Base-by-base conservation (phyloP, 2,888 invertebrate genomes). In the Anoncus sp. region DNA sequence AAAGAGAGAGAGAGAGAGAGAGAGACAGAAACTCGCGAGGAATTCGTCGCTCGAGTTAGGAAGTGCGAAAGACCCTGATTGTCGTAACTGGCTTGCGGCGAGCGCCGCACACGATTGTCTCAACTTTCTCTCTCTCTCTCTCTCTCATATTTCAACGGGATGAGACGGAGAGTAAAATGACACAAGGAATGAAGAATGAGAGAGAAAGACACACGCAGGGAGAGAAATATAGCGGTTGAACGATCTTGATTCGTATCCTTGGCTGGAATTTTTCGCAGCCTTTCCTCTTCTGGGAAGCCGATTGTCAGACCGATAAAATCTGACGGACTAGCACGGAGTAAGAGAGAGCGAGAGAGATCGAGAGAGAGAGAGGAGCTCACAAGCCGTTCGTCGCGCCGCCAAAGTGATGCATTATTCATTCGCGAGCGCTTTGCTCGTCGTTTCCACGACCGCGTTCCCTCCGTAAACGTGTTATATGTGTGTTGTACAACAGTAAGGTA, bases 241-340 rank as follows among this genome's bases (percentile, higher is more conserved):
- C 80, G 82, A 82, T 82, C 82, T 78, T 79, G 80, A 81, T 81
- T 75, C 81, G 81, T 80, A 85, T 85, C 84, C 84, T 86, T 84
- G 85, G 82, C 75, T 83, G 82, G 83, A 85, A 86, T 84, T 82
- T 84, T 84, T 83, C 85, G 81, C 83, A 85, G 84, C 82, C 82
- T 87, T 85, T 85, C 86, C 84, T 83, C 84, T 87, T 87, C 87
- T 85, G 81, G 81, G 83, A 86, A 84, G 80, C 81, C 84, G 85
- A 85, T 84, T 69, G 83, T 75, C 85, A 82, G 80, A 80, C 80
- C 83, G 85, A 86, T 87, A 85, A 84, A 85, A 84, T 85, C 83
- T 83, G 80, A 86, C 80, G 82, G 81, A 84, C 82, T 83, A 69
- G 70, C 57, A 43, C 63, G 66, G 71, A 47, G 57, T 45, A 51